phyloP scores from a whole-genome alignment of 2,888 invertebrate species.

The Ceraclea dissimilis region DNA sequence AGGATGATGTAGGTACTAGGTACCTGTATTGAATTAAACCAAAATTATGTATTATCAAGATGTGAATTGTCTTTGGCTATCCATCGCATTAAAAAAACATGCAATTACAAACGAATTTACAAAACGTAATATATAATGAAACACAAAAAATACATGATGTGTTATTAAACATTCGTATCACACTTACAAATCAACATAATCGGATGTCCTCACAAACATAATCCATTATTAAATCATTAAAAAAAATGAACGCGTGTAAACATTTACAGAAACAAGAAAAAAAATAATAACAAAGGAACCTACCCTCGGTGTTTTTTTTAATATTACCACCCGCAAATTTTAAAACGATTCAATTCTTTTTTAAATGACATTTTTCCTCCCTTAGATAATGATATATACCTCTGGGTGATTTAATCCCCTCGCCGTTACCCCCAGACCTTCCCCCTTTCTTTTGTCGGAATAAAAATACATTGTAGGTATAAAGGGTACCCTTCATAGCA shows the following conservation, averaged over 20 bases:
- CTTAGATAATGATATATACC: conserved; percentile 2
- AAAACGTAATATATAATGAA: neutral
- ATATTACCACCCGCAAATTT: conserved; percentile 17
- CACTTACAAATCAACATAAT: neutral
- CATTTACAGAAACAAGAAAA: neutral
- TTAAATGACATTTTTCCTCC: conserved; percentile 16
- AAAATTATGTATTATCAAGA: too few relatives aligned
- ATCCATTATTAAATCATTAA: neutral
- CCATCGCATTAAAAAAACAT: too few relatives aligned
- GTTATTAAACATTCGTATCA: neutral
- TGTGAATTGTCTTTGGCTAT: too few relatives aligned
- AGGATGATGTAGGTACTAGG: too few relatives aligned
- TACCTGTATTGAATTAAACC: too few relatives aligned
- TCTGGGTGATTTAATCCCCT: neutral
- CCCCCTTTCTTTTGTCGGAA: conserved; percentile 3
- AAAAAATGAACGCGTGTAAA: neutral
- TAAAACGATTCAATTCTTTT: conserved; percentile 16
- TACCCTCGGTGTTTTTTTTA: neutral
- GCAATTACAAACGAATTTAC: neutral
- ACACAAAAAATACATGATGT: neutral
- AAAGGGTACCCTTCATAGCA: neutral
- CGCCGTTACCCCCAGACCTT: neutral
- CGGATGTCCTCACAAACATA: neutral
- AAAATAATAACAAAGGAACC: neutral
- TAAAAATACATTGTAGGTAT: conserved; percentile 6